A percentile compares a stretch with the other conserved stretches of the same genome.
Conservation (phyloP, 2,888 invertebrate genomes). For the Germaria angustata region DNA sequence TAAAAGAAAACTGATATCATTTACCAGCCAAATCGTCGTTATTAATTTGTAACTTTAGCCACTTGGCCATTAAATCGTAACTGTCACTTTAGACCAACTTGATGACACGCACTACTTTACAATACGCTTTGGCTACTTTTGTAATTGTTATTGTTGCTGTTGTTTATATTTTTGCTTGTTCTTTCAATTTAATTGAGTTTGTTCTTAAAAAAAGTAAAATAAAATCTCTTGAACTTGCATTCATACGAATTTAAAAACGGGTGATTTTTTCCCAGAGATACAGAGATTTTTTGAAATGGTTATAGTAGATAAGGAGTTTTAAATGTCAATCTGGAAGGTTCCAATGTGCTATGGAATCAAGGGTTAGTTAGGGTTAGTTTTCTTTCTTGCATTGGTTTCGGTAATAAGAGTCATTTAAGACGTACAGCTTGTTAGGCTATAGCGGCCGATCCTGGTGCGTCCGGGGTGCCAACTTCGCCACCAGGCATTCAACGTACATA, state of each 20-base stretch:
- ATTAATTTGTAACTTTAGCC: constrained; percentile 76
- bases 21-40: constrained; percentile 61
- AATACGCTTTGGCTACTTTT: constrained; percentile 26
- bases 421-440: no score
- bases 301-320: no score
- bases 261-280: neutral
- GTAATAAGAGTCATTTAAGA: no score
- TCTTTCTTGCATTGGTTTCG: no score
- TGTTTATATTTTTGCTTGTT: neutral
- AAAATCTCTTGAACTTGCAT: neutral
- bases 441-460: no score
- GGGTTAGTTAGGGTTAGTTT: no score
- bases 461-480: no score
- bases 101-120: constrained; percentile 77
- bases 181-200: neutral
- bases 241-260: neutral
- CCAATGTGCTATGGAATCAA: no score
- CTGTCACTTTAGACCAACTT: constrained; percentile 78
- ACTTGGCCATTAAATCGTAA: constrained; percentile 78
- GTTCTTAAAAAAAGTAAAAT: neutral
- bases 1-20: constrained; percentile 39
- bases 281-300: neutral
- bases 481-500: no score
- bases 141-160: neutral
- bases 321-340: no score